Evolutionary conservation across 92 coral and sea anemone genomes (phyloP), one percentile per base, ranked within the genome.

Genomic region (Chrysogorgia sp.): DNA sequence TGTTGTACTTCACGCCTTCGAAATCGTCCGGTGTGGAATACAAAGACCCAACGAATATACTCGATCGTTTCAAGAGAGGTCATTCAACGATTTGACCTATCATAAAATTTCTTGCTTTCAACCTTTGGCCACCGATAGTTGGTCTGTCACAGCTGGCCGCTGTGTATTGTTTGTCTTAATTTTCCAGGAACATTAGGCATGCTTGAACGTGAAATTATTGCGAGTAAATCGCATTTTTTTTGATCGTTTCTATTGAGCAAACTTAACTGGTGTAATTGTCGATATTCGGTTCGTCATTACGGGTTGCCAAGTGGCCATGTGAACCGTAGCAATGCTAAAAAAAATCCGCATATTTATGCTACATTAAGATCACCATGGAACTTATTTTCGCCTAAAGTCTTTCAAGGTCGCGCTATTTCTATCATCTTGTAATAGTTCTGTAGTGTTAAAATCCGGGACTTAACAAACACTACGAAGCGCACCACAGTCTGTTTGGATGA

Each of bases 261-360:
- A 47, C 15, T 47, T 6, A 7, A 4, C 43, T 67, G 56, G 41
- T 64, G 1, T 9, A 33, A 10, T 15, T 35, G 9, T 26, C 56
- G 48, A 49, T 45, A 68, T 49, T 45, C 9, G 25, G 59, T 20
- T 22, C 19, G 10, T 67, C 22, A 20, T 63, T 43, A 40, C 12
- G 21, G 20, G 74, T 69, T 69, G 76, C 76, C 30, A 45, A 47
- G 76, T 47, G 59, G 35, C 40, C 34, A 25, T 1, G 50, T 10
- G 28, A 34, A 45, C 19, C 23, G 1, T 15, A 34, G 37, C 35
- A 33, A 23, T 55, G 50, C 31, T 50, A 65, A 65, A 63, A 32
- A 65, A 65, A 28, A 45, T n/a, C 59, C 60, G 76, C 76, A 69
- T 69, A 69, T 59, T 69, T 69, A 12, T 0, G n/a, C 50, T 49